Conservation (phyloP, 2,113 vertebrate genomes). For the Eurystomus gularis region DNA sequence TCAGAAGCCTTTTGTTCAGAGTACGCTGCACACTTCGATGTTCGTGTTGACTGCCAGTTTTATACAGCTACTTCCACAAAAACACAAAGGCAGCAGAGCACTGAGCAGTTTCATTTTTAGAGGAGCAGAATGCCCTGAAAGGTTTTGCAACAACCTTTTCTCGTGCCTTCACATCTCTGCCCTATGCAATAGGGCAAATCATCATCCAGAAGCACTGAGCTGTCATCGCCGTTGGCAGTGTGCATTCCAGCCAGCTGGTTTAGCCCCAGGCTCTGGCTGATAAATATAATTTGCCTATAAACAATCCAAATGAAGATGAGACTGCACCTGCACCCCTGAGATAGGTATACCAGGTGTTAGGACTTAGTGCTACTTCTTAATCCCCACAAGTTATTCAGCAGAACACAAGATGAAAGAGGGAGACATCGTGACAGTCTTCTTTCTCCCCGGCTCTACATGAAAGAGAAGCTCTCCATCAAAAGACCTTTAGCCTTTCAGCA, state of each 20-base stretch:
- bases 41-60: background rate
- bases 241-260: background rate
- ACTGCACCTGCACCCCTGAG: background rate
- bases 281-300: background rate
- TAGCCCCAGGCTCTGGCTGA: background rate
- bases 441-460: background rate
- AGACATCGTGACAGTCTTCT: background rate
- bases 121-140: background rate
- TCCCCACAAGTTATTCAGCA: background rate
- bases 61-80: background rate
- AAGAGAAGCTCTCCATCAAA: background rate
- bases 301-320: background rate
- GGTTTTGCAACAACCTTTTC: background rate
- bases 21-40: background rate
- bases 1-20: background rate
- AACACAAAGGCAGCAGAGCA: background rate
- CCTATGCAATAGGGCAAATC: background rate
- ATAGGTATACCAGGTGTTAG: background rate
- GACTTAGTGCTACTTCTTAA: background rate
- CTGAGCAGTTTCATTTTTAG: background rate
- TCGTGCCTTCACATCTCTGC: background rate
- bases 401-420: background rate
- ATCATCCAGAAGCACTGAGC: background rate
- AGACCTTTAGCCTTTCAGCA: background rate
- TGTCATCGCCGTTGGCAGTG: background rate